A percentile compares a stretch with the other conserved stretches of the same genome.
These are phyloP conservation scores for Terrapene triunguis DNA, from an alignment of 2,113 vertebrate genomes.

Conservation along the genomic window DNA sequence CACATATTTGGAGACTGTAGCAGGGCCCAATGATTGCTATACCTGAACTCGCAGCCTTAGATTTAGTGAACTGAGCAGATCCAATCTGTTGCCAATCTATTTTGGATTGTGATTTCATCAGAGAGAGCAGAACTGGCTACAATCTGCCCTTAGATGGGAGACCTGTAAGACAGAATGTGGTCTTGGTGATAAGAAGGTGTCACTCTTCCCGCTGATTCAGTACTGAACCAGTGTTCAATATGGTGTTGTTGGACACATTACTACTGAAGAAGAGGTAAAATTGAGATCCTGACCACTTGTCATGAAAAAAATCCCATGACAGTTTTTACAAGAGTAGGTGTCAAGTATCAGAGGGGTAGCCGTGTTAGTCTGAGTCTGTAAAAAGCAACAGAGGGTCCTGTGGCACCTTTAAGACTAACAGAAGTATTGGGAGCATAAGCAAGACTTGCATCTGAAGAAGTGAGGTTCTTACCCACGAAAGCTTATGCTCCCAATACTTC, in stretches of 20 bases:
- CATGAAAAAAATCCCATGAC: not conserved
- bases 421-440: too few species aligned
- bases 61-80: not conserved
- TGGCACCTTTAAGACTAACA: too few species aligned
- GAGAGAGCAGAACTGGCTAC: fast-evolving
- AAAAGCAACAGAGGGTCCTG: too few species aligned
- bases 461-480: too few species aligned
- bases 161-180: not conserved
- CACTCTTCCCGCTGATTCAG: not conserved
- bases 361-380: too few species aligned
- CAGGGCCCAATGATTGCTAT: not conserved
- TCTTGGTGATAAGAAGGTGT: not conserved
- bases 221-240: not conserved
- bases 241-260: not conserved
- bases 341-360: too few species aligned
- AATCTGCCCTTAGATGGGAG: not conserved
- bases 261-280: not conserved
- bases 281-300: not conserved
- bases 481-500: too few species aligned
- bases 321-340: too few species aligned
- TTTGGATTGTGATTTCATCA: not conserved
- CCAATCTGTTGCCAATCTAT: not conserved
- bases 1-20: not conserved
- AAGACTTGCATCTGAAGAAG: too few species aligned
- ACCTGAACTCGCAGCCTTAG: not conserved